Base-by-base conservation (phyloP, 2,113 vertebrate species). In the Xenopus borealis region DNA sequence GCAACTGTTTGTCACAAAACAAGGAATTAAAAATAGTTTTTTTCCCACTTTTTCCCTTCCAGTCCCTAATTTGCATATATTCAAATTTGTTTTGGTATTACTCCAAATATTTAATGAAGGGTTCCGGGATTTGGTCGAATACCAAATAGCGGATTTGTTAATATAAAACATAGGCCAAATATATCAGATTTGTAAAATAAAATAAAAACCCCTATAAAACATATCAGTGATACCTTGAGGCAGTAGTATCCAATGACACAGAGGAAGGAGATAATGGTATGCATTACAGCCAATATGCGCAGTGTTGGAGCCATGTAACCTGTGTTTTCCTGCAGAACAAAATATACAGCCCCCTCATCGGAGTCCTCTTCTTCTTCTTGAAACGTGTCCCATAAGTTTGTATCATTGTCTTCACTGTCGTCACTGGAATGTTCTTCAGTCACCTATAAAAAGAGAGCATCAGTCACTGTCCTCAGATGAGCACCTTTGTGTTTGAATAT, bases 171-270 rank as follows among this genome's bases (percentile, higher is more conserved):
- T 46, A 46, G 45, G 10, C 20, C 58, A 30, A 19, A 19, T n/a
- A n/a, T n/a, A n/a, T n/a, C n/a, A n/a, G n/a, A n/a, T n/a, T n/a
- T n/a, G n/a, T n/a, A n/a, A n/a, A n/a, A n/a, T n/a, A n/a, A n/a
- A n/a, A n/a, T n/a, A n/a, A n/a, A n/a, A n/a, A n/a, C n/a, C n/a
- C n/a, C n/a, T n/a, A n/a, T n/a, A n/a, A n/a, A n/a, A n/a, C n/a
- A n/a, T n/a, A n/a, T n/a, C n/a, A n/a, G n/a, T n/a, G n/a, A n/a
- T 87, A 94, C 97, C 97, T 99, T 99, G 62, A 99, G 86, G 84
- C 94, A 98, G 78, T 96, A 99, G 76, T 99, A 99, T 72, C 97
- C 97, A 81, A 99, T 91, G 23, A 99, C 95, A 76, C 97, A 99
- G 80, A 99, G 89, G 66, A 98, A 94, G 13, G 97, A 99, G 85